Evolutionary conservation across 2,888 invertebrate species (phyloP), one percentile per base, ranked within the genome.

Genomic region (Drosophila helvetica): DNA sequence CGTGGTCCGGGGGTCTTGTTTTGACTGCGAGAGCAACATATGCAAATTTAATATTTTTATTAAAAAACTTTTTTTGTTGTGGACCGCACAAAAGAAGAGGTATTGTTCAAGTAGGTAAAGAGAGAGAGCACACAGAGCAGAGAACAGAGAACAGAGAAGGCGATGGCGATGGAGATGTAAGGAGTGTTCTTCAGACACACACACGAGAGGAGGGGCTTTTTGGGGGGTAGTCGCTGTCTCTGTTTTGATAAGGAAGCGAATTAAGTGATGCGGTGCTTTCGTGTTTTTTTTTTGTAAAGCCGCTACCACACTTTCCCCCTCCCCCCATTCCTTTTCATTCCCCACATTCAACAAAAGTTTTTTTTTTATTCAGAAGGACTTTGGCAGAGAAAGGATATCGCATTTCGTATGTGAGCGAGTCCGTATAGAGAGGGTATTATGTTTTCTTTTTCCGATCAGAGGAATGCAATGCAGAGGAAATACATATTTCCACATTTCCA

Each of bases 1-100:
- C 60, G 65, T 78, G 77, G 78, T 33, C 33, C 5, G 38, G 38
- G n/a, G 38, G 2, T 38, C 38, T 38, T 38, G 38, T 38, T 38
- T 38, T 38, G 38, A 38, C 38, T 38, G n/a, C 38, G 84, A 74
- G 73, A 75, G 74, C 75, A 85, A 79, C 79, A 85, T 86, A 86
- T 87, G 87, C 83, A 86, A 86, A 86, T 86, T 87, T 86, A 87
- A 86, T 87, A 86, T 86, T 87, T 87, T 87, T 87, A 87, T 87
- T 87, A 87, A 87, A 87, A 87, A 87, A 87, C 64, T 87, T 87
- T 87, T 87, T 81, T 78, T 75, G 75, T 69, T 63, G 58, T 86
- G 71, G 67, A 78, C 78, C 75, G 67, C 74, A 79, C 77, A 76
- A 79, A 79, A 72, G 73, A 72, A 64, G 30, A 69, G 56, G 51